Evolutionary conservation across 2,797 vertebrate species (phyloP).

Genomic region (Sebastes cheni): DNA sequence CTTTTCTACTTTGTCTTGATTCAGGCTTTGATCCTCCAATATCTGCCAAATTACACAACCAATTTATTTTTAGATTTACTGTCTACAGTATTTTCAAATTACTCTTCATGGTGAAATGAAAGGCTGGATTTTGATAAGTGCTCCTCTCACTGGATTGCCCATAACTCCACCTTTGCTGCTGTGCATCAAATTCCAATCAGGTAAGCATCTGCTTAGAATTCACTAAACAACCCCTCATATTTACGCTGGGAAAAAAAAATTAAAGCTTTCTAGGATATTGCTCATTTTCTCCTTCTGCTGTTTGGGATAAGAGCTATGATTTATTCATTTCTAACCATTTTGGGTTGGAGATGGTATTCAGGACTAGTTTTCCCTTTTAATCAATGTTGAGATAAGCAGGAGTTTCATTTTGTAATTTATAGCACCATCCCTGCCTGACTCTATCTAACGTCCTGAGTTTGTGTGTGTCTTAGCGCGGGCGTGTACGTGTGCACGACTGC

Average conservation of each 20-base stretch:
- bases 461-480: not conserved
- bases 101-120: conserved; percentile 31
- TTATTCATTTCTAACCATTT: conserved; percentile 76
- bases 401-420: conserved; percentile 69
- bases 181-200: conserved; percentile 76
- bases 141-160: conserved; percentile 25
- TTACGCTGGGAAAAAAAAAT: conserved; percentile 68
- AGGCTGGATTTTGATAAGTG: conserved; percentile 41
- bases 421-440: conserved; percentile 26
- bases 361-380: conserved; percentile 69
- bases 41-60: conserved; percentile 39
- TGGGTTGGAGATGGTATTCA: conserved; percentile 64
- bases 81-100: conserved; percentile 39
- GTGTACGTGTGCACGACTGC: not conserved
- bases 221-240: conserved; percentile 67
- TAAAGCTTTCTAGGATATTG: conserved; percentile 72
- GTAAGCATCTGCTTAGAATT: conserved; percentile 75
- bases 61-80: conserved; percentile 38
- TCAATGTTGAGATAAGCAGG: conserved; percentile 68
- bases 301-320: conserved; percentile 70
- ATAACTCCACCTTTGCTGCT: conserved; percentile 47
- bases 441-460: conserved; percentile 26
- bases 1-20: not conserved
- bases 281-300: conserved; percentile 74
- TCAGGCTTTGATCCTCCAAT: conserved; percentile 35